A percentile compares a stretch with the other conserved stretches of the same genome.
phyloP scores from a whole-genome alignment of 2,888 invertebrate species.

The Drosophila peninsularis region DNA sequence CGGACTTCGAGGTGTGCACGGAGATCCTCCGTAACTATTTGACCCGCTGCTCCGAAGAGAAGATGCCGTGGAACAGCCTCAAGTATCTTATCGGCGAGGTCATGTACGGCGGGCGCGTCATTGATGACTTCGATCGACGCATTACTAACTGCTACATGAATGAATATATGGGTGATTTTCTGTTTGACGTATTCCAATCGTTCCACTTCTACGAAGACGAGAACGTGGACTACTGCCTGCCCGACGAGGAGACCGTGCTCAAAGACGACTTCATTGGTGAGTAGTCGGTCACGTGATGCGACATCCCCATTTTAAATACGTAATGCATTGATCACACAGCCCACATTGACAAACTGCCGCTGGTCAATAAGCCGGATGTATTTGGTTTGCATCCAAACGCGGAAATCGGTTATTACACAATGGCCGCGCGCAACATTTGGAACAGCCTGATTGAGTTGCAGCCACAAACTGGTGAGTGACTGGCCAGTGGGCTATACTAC shows the following conservation, averaged over 20 bases:
- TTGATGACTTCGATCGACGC: conserved; percentile 95
- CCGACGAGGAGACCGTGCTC: conserved; percentile 86
- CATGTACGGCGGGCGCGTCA: conserved; percentile 97
- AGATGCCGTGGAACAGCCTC: conserved; percentile 95
- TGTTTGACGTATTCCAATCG: conserved; percentile 95
- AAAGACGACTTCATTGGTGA: conserved; percentile 90
- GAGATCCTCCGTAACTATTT: conserved; percentile 94
- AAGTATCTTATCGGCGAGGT: conserved; percentile 97
- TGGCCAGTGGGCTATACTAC: conserved; percentile 27
- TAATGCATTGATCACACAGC: conserved; percentile 85
- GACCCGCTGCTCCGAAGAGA: conserved; percentile 87
- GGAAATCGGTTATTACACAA: conserved; percentile 96
- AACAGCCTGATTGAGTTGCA: conserved; percentile 93
- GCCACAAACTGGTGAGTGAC: conserved; percentile 91
- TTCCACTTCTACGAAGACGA: conserved; percentile 94
- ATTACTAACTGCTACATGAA: conserved; percentile 95
- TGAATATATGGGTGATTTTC: conserved; percentile 97
- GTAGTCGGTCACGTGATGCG: conserved; percentile 20
- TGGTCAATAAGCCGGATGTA: conserved; percentile 94
- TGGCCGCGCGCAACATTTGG: conserved; percentile 95
- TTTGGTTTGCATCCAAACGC: conserved; percentile 98
- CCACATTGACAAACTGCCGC: conserved; percentile 91
- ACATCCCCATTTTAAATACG: conserved; percentile 42
- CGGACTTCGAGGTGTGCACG: conserved; percentile 95
- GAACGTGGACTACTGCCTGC: conserved; percentile 91